Percentiles rank a stretch among this genome's conserved stretches.
These are phyloP conservation scores for Iguana delicatissima DNA, from an alignment of 2,797 vertebrate genomes.

Conservation along the genomic window DNA sequence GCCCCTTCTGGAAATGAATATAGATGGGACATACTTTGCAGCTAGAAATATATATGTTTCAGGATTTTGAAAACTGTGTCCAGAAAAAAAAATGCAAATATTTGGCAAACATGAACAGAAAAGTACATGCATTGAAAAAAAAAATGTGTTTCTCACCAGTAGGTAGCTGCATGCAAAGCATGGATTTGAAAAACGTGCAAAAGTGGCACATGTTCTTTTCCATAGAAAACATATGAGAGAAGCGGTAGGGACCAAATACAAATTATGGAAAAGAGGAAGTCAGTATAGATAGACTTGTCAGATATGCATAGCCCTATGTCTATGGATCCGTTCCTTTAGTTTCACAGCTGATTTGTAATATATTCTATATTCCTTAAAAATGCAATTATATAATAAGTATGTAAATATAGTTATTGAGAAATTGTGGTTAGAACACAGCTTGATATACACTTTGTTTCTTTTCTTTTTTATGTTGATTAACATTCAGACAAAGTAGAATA, in stretches of 20 bases:
- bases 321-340: constrained; percentile 4
- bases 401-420: not conserved
- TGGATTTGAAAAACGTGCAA: too few relatives aligned
- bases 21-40: too few relatives aligned
- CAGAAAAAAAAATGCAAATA: not conserved
- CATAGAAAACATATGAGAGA: too few relatives aligned
- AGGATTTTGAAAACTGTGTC: not conserved
- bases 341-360: not conserved
- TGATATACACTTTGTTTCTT: not conserved
- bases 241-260: too few relatives aligned
- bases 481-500: constrained; percentile 16
- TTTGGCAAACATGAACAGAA: not conserved
- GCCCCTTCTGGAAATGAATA: too few relatives aligned
- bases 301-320: not conserved
- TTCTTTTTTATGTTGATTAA: constrained; percentile 2
- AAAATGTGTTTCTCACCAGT: too few relatives aligned
- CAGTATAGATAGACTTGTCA: not conserved
- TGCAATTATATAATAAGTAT: not conserved
- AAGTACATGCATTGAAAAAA: not conserved
- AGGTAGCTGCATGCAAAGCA: too few relatives aligned
- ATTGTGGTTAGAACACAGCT: not conserved
- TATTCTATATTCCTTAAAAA: not conserved
- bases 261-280: not conserved
- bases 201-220: too few relatives aligned
- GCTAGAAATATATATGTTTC: not conserved